Percentiles rank a stretch among this genome's conserved stretches.
Conservation (phyloP, 2,888 invertebrate species). For the Odontocerum albicorne region DNA sequence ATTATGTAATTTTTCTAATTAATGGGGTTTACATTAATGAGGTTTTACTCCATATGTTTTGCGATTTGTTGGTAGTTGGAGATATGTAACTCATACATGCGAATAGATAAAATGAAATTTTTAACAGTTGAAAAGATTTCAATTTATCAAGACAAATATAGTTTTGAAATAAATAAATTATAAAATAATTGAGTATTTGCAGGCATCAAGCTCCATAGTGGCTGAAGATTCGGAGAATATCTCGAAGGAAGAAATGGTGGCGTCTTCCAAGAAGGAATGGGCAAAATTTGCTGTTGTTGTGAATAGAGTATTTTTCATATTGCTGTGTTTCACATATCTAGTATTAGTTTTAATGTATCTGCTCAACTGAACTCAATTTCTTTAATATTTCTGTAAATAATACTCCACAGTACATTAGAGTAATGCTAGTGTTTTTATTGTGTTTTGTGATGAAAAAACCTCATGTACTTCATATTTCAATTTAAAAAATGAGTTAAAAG, state of each 20-base stretch:
- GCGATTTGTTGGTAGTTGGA: too few relatives aligned
- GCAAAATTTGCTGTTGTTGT: constrained; percentile 20
- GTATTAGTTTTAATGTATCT: constrained; percentile 10
- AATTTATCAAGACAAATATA: too few relatives aligned
- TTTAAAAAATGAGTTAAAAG: too few relatives aligned
- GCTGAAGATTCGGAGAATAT: constrained; percentile 26
- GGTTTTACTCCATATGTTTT: too few relatives aligned
- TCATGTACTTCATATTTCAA: too few relatives aligned
- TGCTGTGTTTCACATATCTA: constrained; percentile 21
- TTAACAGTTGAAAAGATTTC: too few relatives aligned
- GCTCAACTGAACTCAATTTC: background rate
- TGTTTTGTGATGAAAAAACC: background rate
- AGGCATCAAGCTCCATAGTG: constrained; percentile 16
- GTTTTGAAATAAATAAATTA: too few relatives aligned
- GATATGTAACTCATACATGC: too few relatives aligned
- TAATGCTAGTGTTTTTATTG: background rate
- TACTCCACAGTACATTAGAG: background rate
- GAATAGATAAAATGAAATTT: too few relatives aligned
- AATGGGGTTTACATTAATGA: too few relatives aligned
- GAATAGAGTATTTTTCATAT: constrained; percentile 26
- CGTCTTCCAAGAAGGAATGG: constrained; percentile 22
- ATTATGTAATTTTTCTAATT: too few relatives aligned
- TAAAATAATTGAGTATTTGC: background rate
- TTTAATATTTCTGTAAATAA: background rate
- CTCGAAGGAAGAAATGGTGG: constrained; percentile 19